phyloP scores from a whole-genome alignment of 2,113 vertebrate genomes.

The Semnopithecus entellus region DNA sequence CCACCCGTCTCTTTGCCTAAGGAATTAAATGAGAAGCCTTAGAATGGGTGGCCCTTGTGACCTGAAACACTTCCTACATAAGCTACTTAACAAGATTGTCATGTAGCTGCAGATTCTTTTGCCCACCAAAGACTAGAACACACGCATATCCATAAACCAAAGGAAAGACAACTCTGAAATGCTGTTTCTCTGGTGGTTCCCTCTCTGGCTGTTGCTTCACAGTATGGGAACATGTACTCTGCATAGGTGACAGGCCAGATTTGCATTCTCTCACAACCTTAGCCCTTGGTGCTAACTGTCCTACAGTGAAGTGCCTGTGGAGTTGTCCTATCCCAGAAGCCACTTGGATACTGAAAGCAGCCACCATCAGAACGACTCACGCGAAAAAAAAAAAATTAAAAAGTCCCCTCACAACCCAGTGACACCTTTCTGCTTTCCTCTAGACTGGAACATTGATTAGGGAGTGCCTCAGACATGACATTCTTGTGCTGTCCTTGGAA shows the following conservation, averaged over 20 bases:
- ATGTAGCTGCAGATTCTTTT: background rate
- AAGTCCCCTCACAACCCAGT: background rate
- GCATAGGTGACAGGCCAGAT: background rate
- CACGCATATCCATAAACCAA: background rate
- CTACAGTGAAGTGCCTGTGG: conserved; percentile 25
- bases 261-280: background rate
- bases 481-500: conserved; percentile 55
- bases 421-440: conserved; percentile 63
- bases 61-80: background rate
- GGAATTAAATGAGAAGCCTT: conserved; percentile 20
- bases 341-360: conserved; percentile 27
- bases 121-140: background rate
- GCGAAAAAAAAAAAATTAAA: background rate
- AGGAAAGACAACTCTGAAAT: conserved; percentile 36
- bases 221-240: conserved; percentile 2
- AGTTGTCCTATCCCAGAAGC: background rate
- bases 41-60: background rate
- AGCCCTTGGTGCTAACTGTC: conserved; percentile 31
- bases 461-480: conserved; percentile 40
- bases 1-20: background rate
- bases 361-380: background rate
- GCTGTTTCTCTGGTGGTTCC: background rate
- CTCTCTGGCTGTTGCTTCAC: background rate
- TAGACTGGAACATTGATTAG: conserved; percentile 55
- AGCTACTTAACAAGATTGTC: background rate